A percentile compares a stretch with the other conserved stretches of the same genome.
Evolutionary conservation across 2,113 vertebrate genomes (phyloP).

Genomic region (Elaphurus davidianus): DNA sequence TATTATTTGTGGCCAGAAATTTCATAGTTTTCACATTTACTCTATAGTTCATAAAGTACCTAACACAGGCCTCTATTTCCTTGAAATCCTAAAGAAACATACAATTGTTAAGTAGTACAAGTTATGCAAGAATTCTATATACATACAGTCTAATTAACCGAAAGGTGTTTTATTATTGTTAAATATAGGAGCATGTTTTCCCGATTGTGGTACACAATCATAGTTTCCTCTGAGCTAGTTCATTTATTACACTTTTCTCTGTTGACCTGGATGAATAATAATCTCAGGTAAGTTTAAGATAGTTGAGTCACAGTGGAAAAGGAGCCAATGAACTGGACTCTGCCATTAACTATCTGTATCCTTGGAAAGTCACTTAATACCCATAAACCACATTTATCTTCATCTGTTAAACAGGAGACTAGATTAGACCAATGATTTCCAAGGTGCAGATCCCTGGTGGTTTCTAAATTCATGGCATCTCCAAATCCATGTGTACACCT

Average conservation of each 20-base stretch:
- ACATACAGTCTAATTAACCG: background rate
- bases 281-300: background rate
- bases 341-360: background rate
- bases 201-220: background rate
- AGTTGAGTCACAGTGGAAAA: background rate
- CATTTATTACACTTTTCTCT: background rate
- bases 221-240: background rate
- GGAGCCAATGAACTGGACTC: background rate
- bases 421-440: background rate
- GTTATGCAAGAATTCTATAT: constrained; percentile 10
- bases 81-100: background rate
- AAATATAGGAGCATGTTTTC: background rate
- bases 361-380: background rate
- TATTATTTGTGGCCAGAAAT: background rate
- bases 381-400: background rate
- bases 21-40: background rate
- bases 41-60: background rate
- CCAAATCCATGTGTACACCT: background rate
- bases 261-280: background rate
- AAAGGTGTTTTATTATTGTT: background rate
- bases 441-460: background rate
- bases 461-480: background rate
- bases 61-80: background rate
- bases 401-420: background rate
- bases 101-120: background rate